Base-by-base conservation (phyloP, 2,888 invertebrate species). In the Sminthurinus aureus region DNA sequence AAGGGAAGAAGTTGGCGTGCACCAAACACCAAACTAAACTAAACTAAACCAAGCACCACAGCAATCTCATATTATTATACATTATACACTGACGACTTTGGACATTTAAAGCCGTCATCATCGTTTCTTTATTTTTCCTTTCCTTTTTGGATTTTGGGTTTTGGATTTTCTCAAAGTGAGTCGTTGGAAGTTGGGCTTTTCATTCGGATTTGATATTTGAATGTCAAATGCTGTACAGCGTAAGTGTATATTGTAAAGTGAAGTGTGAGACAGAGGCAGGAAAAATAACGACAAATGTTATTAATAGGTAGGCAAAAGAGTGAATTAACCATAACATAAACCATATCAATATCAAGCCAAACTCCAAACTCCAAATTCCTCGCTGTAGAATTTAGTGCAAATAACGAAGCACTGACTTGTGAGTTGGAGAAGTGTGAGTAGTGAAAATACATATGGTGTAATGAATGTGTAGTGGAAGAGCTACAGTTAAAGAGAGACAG, bases 281-380 rank as follows among this genome's bases (percentile, higher is more conserved):
- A 71, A 71, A 38, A 38, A 38, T 38, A 81, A 73, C 38, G 71
- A 64, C 24, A 73, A 81, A 73, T 81, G 38, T 38, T 38, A 81
- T 81, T 81, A 81, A 81, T 81, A 81, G 80, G 73, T 73, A 73
- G 80, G 80, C 73, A 81, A 73, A 20, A 71, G 22, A 51, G 22
- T 73, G 80, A 81, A 81, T 81, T 81, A 81, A 81, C 80, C 67
- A 24, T 71, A 38, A 38, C 80, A 81, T 51, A 71, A 67, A 51
- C 52, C 58, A 24, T 22, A 13, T 22, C n/a, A 52, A n/a, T n/a
- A 75, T 51, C 75, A 51, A 26, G 15, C 15, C 51, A 50, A 38
- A 20, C 75, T 50, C 50, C 24, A 51, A 51, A 18, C 50, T 38
- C 58, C 2, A 38, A 38, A 38, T 38, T 38, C 38, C 38, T 4